Evolutionary conservation across 2,888 invertebrate genomes (phyloP), one percentile per base, ranked within the genome.

Genomic region (Hydrotaea cyrtoneurina): DNA sequence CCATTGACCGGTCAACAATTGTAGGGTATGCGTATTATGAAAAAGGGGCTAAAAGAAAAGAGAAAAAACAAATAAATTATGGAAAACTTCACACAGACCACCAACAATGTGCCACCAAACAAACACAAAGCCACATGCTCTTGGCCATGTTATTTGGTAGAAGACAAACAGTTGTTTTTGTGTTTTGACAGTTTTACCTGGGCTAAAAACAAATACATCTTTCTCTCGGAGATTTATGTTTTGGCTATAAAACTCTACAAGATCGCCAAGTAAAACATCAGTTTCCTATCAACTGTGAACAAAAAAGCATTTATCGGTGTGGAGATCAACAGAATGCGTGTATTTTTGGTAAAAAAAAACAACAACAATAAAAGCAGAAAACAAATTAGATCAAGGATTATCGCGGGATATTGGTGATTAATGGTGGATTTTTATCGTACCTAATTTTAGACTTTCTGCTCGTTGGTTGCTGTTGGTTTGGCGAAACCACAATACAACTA

Each of bases 401-500:
- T 36, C 13, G 0, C n/a, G 82, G 86, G 86, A 88, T 83, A 21
- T 15, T 1, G 1, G 11, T 15, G n/a, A 59, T 59, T 39, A 57
- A 78, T 15, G 15, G n/a, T 23, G 7, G 59, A 23, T 26, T 39
- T n/a, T 39, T 31, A 53, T 2, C 13, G 43, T 50, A 39, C 11
- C 10, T 31, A 66, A n/a, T 23, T 10, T 15, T 43, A 90, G 90
- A 87, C 87, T 62, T 69, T 90, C 11, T 89, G 87, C 87, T 77
- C 87, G 15, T 79, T 90, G 57, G 73, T 86, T 26, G 87, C 87
- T 39, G 80, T 89, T 36, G 86, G 87, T 19, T 86, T 87, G 77
- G 90, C 88, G 84, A 90, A 90, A 83, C 90, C 90, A 0, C 89
- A 90, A 71, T 90, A 90, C 73, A 89, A 90, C 78, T 90, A 90